A percentile compares a stretch with the other conserved stretches of the same genome.
phyloP scores from a whole-genome alignment of 2,797 vertebrate species.

The Melanotaenia nigrans region DNA sequence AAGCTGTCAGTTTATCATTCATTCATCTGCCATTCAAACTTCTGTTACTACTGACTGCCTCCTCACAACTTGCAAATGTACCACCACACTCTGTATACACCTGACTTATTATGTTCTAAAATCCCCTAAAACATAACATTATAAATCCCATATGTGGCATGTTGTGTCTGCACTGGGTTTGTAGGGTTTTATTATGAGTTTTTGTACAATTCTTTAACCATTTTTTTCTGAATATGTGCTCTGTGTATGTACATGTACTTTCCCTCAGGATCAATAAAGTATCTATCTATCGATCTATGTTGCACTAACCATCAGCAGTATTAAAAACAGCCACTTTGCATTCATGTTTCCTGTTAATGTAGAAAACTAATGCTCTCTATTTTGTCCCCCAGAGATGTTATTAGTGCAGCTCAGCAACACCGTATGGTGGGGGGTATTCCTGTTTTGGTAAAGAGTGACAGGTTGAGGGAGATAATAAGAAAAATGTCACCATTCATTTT shows the following conservation, averaged over 20 bases:
- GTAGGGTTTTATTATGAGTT: not conserved
- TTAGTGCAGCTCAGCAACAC: slow-evolving; percentile 15
- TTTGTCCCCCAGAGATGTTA: slow-evolving; percentile 13
- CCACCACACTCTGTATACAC: not conserved
- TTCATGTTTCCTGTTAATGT: no score
- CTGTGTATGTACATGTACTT: not conserved
- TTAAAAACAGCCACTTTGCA: not conserved
- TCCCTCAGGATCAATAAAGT: no score
- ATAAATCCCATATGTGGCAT: not conserved
- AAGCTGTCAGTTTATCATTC: slow-evolving; percentile 30
- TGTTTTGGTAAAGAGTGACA: slow-evolving; percentile 10
- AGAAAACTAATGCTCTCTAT: not conserved
- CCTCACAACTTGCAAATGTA: slow-evolving; percentile 4
- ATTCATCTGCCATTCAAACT: slow-evolving; percentile 25
- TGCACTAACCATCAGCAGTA: not conserved
- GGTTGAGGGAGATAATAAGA: slow-evolving; percentile 13
- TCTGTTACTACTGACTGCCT: slow-evolving; percentile 35
- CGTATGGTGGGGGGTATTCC: not conserved
- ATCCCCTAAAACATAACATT: not conserved
- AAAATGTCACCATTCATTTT: not conserved
- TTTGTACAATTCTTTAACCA: not conserved
- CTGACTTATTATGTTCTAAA: not conserved
- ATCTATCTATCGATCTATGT: no score
- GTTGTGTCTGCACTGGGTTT: not conserved
- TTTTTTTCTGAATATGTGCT: not conserved